Evolutionary conservation across 1,140 invertebrate genomes (phyloP).

Genomic region (Conopomorpha cramerella): DNA sequence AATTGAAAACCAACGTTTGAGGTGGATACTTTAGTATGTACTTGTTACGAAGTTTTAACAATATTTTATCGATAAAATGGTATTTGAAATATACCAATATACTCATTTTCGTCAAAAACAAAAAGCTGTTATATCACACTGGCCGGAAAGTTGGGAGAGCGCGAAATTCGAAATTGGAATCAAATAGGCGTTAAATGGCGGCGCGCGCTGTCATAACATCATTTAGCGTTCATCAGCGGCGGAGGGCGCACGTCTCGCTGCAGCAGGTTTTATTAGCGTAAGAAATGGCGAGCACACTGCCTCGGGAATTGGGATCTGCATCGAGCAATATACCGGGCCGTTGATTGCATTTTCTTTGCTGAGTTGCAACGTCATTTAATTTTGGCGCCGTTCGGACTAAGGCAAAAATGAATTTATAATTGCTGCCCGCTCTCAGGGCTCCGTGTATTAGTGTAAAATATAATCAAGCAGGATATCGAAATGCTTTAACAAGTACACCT

Average conservation of each 20-base stretch:
- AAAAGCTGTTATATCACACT: conserved; percentile 43
- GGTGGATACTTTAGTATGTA: background rate
- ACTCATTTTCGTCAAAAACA: conserved; percentile 20
- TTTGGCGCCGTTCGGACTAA: conserved; percentile 13
- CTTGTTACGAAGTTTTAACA: background rate
- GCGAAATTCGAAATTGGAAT: conserved; percentile 58
- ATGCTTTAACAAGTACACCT: background rate
- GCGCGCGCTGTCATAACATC: conserved; percentile 55
- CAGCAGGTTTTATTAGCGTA: conserved; percentile 59
- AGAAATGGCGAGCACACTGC: conserved; percentile 52
- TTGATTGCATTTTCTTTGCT: conserved; percentile 59
- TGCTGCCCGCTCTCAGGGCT: too few relatives aligned
- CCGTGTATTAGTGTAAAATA: too few relatives aligned
- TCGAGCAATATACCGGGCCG: conserved; percentile 34
- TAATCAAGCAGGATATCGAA: too few relatives aligned
- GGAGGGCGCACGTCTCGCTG: conserved; percentile 52
- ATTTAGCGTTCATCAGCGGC: conserved; percentile 56
- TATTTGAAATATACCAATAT: background rate
- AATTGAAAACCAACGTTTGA: background rate
- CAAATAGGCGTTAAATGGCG: conserved; percentile 61
- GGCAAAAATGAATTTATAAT: too few relatives aligned
- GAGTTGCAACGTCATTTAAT: conserved; percentile 53
- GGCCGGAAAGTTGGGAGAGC: conserved; percentile 43
- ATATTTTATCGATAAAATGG: background rate
- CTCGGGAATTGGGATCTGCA: conserved; percentile 54